Evolutionary conservation across 2,888 invertebrate species (phyloP).

Genomic region (Meghimatium bilineatum): DNA sequence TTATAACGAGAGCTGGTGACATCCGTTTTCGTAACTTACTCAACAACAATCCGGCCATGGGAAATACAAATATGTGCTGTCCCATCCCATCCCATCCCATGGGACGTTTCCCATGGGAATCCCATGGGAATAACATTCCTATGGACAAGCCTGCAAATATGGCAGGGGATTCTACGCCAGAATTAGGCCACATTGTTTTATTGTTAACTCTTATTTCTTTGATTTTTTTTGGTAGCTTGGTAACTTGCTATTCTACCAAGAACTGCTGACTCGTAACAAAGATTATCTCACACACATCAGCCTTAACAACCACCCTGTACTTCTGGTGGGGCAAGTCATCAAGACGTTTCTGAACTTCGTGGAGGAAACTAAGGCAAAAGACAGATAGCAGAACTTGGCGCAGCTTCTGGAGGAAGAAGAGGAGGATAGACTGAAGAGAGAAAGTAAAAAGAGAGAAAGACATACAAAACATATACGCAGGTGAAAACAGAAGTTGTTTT

Average conservation of each 20-base stretch:
- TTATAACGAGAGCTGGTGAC: too few species aligned
- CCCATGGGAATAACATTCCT: too few species aligned
- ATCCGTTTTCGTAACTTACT: too few species aligned
- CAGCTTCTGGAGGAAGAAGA: conserved; percentile 41
- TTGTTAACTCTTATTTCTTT: too few species aligned
- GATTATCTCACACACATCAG: conserved; percentile 29
- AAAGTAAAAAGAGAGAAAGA: conserved; percentile 35
- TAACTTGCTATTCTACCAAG: conserved; percentile 31
- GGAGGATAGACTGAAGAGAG: conserved; percentile 32
- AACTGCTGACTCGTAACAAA: conserved; percentile 28
- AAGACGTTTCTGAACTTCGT: conserved; percentile 37
- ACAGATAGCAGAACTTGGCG: conserved; percentile 39
- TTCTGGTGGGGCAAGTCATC: conserved; percentile 34
- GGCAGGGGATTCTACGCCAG: too few species aligned
- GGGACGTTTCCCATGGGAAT: too few species aligned
- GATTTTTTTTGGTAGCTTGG: neutral
- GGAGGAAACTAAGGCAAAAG: conserved; percentile 31
- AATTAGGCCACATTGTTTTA: too few species aligned
- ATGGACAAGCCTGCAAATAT: too few species aligned
- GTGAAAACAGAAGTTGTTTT: neutral
- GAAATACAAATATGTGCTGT: too few species aligned
- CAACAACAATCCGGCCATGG: too few species aligned
- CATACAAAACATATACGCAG: conserved; percentile 34
- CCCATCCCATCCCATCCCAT: too few species aligned
- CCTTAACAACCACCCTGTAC: conserved; percentile 23